These are phyloP conservation scores for Drosophila differens DNA, from an alignment of 2,888 invertebrate genomes.

Conservation along the genomic window DNA sequence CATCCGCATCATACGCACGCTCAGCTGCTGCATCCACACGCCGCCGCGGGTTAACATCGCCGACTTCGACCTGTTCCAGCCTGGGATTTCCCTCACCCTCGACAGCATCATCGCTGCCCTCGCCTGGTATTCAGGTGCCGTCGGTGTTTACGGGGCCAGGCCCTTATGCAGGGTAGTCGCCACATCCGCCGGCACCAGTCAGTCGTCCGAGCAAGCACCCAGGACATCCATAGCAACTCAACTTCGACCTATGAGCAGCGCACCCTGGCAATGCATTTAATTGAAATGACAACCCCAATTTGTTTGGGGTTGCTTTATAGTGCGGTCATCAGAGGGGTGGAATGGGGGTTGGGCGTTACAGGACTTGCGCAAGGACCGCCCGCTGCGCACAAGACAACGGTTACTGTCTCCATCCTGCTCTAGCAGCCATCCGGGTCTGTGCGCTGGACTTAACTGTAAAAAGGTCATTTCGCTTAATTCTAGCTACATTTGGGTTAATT, in stretches of 20 bases:
- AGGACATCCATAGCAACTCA: constrained; percentile 38
- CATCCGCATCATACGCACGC: constrained; percentile 61
- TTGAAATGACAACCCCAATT: constrained; percentile 78
- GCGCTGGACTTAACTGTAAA: constrained; percentile 43
- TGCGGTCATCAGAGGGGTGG: constrained; percentile 13
- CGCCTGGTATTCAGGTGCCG: constrained; percentile 64
- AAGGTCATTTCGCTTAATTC: constrained; percentile 71
- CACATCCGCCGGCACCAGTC: constrained; percentile 21
- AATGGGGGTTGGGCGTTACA: not conserved
- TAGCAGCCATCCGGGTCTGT: constrained; percentile 2
- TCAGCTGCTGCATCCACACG: constrained; percentile 57
- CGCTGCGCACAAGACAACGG: constrained; percentile 54
- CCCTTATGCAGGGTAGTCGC: constrained; percentile 18
- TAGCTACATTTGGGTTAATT: constrained; percentile 72
- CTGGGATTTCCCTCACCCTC: constrained; percentile 75
- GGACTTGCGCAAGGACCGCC: constrained; percentile 68
- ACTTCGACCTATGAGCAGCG: constrained; percentile 81
- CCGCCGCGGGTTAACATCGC: constrained; percentile 65
- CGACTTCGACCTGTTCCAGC: constrained; percentile 76
- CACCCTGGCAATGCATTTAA: constrained; percentile 82
- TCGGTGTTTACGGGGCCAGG: constrained; percentile 39
- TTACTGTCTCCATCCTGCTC: constrained; percentile 21
- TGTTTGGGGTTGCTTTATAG: constrained; percentile 57
- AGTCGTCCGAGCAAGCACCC: constrained; percentile 33
- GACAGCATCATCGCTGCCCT: constrained; percentile 78